A percentile compares a stretch with the other conserved stretches of the same genome.
Evolutionary conservation across 1,140 invertebrate species (phyloP).

Genomic region (Caenorhabditis briggsae): DNA sequence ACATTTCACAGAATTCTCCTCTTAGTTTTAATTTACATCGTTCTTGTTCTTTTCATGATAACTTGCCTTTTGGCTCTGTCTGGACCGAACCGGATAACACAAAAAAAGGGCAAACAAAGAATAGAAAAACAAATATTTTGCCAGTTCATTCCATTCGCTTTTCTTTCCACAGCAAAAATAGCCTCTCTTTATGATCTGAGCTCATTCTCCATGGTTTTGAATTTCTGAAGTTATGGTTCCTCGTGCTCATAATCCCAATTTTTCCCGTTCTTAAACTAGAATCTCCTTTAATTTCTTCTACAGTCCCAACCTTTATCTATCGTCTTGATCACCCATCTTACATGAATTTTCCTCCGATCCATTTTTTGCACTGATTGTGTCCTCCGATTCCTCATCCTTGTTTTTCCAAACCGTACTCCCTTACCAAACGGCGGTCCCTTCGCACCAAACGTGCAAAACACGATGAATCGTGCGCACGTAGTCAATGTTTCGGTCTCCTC

Average conservation of each 20-base stretch:
- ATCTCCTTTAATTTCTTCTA: too few relatives aligned
- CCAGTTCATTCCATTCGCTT: not conserved
- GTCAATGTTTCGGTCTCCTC: constrained; percentile 2
- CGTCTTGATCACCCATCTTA: not conserved
- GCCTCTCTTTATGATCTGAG: not conserved
- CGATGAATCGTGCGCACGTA: constrained; percentile 47
- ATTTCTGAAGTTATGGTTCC: not conserved
- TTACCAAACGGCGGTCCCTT: constrained; percentile 14
- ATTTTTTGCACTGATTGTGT: not conserved
- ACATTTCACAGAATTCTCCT: not conserved
- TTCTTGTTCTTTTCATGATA: not conserved
- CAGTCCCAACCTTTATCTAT: too few relatives aligned
- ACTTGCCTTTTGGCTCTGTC: not conserved
- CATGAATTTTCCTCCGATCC: not conserved
- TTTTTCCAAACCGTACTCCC: constrained; percentile 2
- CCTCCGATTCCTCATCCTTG: not conserved
- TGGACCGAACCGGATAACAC: not conserved
- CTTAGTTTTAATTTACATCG: not conserved
- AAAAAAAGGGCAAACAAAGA: not conserved
- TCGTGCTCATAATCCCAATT: too few relatives aligned
- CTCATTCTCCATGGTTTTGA: not conserved
- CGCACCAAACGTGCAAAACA: constrained; percentile 45
- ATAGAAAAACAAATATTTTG: constrained; percentile 22
- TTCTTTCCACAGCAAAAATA: too few relatives aligned
- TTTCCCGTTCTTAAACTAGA: too few relatives aligned